Conservation (phyloP, 92 coral and sea anemone genomes). For the Chrysogorgia sp. region DNA sequence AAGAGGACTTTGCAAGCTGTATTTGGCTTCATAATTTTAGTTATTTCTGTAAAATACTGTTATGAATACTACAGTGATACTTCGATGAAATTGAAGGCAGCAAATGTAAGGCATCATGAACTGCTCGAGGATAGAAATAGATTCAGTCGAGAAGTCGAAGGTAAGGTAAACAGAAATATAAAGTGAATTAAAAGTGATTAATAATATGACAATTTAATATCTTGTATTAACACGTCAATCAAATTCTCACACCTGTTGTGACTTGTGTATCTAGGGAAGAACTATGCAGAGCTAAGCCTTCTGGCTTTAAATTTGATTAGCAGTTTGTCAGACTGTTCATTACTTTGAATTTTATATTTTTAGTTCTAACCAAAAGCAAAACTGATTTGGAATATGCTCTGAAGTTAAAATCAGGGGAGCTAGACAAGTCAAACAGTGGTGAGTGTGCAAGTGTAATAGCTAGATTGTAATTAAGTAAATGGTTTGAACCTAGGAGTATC, state of each 20-base stretch:
- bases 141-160: slow-evolving; percentile 16
- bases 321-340: neutral
- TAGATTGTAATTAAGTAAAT: no score
- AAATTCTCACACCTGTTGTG: no score
- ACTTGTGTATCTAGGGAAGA: no score
- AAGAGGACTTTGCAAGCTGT: slow-evolving; percentile 4
- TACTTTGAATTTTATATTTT: neutral
- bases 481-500: no score
- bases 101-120: slow-evolving; percentile 41
- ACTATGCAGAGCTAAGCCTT: no score
- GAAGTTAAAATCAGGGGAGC: neutral
- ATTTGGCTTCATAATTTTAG: neutral
- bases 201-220: no score
- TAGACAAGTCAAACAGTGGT: slow-evolving; percentile 15
- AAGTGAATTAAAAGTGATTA: neutral
- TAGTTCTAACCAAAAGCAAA: slow-evolving; percentile 17
- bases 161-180: neutral
- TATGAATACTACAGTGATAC: slow-evolving; percentile 14
- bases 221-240: no score
- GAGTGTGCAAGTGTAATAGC: neutral
- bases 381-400: slow-evolving; percentile 5
- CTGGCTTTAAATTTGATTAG: neutral
- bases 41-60: neutral
- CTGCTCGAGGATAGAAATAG: slow-evolving; percentile 24
- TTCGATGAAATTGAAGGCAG: slow-evolving; percentile 24